These are phyloP conservation scores for Limnephilus marmoratus DNA, from an alignment of 2,888 invertebrate genomes.

Conservation along the genomic window DNA sequence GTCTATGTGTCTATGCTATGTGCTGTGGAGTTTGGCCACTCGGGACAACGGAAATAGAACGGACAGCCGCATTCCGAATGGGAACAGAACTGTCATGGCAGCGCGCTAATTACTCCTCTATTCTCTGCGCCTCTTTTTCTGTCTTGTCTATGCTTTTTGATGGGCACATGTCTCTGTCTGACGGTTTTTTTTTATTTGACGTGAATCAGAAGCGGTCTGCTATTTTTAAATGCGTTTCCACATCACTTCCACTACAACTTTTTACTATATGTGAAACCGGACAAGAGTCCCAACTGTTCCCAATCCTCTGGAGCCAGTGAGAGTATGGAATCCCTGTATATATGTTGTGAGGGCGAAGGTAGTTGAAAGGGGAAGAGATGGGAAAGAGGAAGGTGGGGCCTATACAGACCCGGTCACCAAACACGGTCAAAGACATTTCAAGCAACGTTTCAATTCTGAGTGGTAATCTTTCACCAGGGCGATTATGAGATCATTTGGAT, in stretches of 20 bases:
- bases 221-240: not conserved
- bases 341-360: too few species aligned
- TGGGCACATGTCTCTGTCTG: constrained; percentile 43
- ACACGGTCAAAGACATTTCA: too few species aligned
- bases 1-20: not conserved
- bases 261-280: too few species aligned
- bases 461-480: too few species aligned
- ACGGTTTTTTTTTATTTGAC: constrained; percentile 3
- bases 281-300: too few species aligned
- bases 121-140: constrained; percentile 28
- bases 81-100: constrained; percentile 42
- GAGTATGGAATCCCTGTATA: too few species aligned
- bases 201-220: not conserved
- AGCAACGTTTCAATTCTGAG: too few species aligned
- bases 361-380: too few species aligned
- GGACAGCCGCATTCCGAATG: constrained; percentile 50
- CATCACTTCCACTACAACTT: not conserved
- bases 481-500: too few species aligned
- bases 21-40: not conserved
- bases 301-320: too few species aligned
- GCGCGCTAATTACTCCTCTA: constrained; percentile 46
- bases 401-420: too few species aligned
- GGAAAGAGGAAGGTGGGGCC: too few species aligned
- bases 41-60: constrained; percentile 43
- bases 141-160: constrained; percentile 45